phyloP scores from a whole-genome alignment of 2,797 vertebrate species.

The Anas bernieri region DNA sequence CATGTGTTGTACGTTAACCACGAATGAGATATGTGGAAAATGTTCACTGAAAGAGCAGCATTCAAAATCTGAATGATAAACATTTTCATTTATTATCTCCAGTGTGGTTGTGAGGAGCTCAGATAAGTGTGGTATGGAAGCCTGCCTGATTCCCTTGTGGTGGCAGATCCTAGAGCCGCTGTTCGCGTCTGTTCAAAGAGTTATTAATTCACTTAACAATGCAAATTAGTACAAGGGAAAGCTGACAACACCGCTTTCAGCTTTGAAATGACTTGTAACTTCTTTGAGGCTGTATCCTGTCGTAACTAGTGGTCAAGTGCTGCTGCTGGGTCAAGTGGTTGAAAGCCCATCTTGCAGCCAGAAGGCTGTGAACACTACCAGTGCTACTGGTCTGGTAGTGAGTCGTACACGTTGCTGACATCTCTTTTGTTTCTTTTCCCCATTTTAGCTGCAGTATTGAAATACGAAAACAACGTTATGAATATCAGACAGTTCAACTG shows the following conservation, averaged over 20 bases:
- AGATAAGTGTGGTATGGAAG: background rate
- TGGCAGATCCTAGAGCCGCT: background rate
- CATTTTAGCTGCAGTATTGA: constrained; percentile 91
- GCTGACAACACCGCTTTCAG: background rate
- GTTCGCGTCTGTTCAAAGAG: background rate
- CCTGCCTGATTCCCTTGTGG: background rate
- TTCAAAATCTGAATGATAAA: background rate
- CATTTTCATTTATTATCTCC: background rate
- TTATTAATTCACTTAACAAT: background rate
- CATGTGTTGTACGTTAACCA: background rate
- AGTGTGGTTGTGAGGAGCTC: background rate
- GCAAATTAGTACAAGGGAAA: background rate
- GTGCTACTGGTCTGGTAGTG: background rate
- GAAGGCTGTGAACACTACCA: background rate
- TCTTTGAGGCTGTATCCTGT: background rate
- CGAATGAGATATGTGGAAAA: background rate
- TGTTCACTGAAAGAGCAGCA: background rate
- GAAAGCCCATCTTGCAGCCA: background rate
- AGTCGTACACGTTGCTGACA: background rate
- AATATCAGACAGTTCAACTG: constrained; percentile 99
- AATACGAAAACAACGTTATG: constrained; percentile 99
- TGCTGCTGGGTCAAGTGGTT: background rate
- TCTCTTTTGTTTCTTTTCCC: background rate
- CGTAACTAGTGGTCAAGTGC: background rate
- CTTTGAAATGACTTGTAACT: background rate